Conservation (phyloP, 2,888 invertebrate genomes). For the Tortricodes alternella region DNA sequence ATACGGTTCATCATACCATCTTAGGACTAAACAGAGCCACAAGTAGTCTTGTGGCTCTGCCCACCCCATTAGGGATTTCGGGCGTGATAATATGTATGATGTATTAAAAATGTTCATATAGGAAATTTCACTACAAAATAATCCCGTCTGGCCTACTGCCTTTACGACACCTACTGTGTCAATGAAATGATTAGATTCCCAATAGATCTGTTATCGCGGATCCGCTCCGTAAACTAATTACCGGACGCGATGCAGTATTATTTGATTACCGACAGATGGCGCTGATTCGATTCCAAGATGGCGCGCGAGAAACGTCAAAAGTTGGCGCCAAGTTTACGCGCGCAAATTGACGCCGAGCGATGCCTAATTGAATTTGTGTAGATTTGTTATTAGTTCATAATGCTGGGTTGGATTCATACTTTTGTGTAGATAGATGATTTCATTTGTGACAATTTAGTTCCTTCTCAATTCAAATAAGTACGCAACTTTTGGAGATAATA, state of each 20-base stretch:
- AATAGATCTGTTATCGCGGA: constrained; percentile 38
- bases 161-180: neutral
- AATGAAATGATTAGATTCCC: constrained; percentile 18
- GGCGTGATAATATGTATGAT: no score
- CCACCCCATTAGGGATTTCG: no score
- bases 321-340: constrained; percentile 59
- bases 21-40: no score
- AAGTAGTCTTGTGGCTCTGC: no score
- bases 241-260: constrained; percentile 64
- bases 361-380: constrained; percentile 71
- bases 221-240: constrained; percentile 71
- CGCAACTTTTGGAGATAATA: no score
- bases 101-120: neutral
- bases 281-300: constrained; percentile 65
- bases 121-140: neutral
- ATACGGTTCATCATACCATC: no score
- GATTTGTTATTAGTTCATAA: constrained; percentile 56
- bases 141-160: neutral
- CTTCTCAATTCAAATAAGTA: no score
- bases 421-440: constrained; percentile 45
- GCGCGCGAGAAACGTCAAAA: constrained; percentile 49
- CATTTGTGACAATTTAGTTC: constrained; percentile 26
- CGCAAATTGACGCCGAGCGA: constrained; percentile 52
- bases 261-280: constrained; percentile 78
- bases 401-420: constrained; percentile 50